Evolutionary conservation across 2,888 invertebrate genomes (phyloP).

Genomic region (Beris chalybata): DNA sequence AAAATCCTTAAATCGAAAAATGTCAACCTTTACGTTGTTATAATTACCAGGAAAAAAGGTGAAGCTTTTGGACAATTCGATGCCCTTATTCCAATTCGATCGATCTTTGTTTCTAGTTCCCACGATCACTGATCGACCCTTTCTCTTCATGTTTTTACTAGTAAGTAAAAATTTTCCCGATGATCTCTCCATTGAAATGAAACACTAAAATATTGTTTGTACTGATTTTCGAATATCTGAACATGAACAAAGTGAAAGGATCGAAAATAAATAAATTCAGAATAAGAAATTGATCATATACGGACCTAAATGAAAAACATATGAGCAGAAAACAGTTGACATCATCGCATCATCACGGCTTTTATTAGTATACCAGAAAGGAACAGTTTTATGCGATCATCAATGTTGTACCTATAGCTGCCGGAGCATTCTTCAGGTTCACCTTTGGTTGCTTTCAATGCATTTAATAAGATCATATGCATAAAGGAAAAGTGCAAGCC

Average conservation of each 20-base stretch:
- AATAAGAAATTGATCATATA: constrained; percentile 28
- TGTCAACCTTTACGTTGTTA: too few relatives aligned
- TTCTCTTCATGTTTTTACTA: background rate
- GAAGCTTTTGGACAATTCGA: background rate
- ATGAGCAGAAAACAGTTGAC: constrained; percentile 20
- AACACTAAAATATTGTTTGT: constrained; percentile 28
- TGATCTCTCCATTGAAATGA: constrained; percentile 8
- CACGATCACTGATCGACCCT: constrained; percentile 18
- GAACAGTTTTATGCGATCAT: constrained; percentile 3
- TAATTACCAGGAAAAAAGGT: background rate
- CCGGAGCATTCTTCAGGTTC: background rate
- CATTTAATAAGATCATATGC: constrained; percentile 17
- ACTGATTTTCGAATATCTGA: constrained; percentile 21
- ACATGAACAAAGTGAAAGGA: constrained; percentile 32
- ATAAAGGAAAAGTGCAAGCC: constrained; percentile 5
- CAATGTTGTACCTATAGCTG: background rate
- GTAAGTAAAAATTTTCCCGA: constrained; percentile 16
- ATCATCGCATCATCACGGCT: constrained; percentile 21
- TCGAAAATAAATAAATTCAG: constrained; percentile 28
- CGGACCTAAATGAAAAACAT: constrained; percentile 21
- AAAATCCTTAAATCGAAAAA: too few relatives aligned
- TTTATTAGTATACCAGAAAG: background rate
- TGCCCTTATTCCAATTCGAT: background rate
- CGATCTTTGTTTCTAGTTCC: constrained; percentile 21
- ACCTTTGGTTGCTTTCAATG: constrained; percentile 6